Evolutionary conservation across 2,888 invertebrate species (phyloP), one percentile per base, ranked within the genome.

Genomic region (Lissonota sp.): DNA sequence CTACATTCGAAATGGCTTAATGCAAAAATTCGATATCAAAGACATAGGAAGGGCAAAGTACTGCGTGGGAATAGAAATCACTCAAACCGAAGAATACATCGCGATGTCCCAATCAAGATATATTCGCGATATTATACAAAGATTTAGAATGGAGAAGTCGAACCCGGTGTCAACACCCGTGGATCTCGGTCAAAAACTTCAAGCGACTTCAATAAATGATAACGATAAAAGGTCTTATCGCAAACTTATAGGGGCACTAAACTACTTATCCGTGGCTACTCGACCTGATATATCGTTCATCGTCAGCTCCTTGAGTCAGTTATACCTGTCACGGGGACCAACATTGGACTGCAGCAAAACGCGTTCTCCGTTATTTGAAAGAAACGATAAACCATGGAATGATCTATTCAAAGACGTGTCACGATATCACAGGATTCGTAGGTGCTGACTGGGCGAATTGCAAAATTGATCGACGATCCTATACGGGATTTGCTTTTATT

Each of bases 61-160:
- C 64, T 87, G 86, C 71, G 72, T 88, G 12, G 86, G 86, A 16
- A 84, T 88, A 0, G 85, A 87, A 76, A 76, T 83, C 2, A n/a
- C 49, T 49, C 10, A 4, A 57, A 49, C 14, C 4, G 26, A 77
- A 14, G 37, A 51, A 5, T 51, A 42, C 7, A 46, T 78, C 8
- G 51, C 37, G 6, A 63, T 83, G 67, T 42, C 51, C 46, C 87
- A 88, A 78, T 73, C 53, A 16, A 81, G 83, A 10, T 87, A 88
- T 57, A 78, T 89, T 7, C 76, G 67, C 4, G 83, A 86, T 16
- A 8, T 87, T 8, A 66, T 88, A 7, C 58, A 84, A 44, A 64
- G 84, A 10, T 89, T 88, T 80, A 72, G 80, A 3, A 88, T 88
- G 86, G 16, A 39, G 6, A 79, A 87, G n/a, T 79, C 73, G 5